These are phyloP conservation scores for Branchipolynoe longqiensis DNA, from an alignment of 2,888 invertebrate species.

Conservation along the genomic window DNA sequence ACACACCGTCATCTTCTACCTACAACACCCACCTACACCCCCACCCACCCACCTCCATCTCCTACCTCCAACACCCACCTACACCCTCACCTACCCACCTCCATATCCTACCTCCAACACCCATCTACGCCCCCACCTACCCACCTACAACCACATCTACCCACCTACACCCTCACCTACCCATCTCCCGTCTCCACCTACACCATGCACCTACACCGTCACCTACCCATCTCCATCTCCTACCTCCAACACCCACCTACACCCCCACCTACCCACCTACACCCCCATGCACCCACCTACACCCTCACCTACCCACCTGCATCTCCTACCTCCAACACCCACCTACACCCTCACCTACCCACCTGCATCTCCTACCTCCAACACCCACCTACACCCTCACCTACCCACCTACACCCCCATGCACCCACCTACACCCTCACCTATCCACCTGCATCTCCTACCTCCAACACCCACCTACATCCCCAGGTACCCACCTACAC, in stretches of 20 bases:
- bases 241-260: background rate
- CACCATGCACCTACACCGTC: background rate
- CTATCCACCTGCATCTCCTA: no score
- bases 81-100: background rate
- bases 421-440: no score
- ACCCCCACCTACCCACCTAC: background rate
- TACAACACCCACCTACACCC: no score
- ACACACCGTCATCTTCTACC: no score
- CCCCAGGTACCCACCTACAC: no score
- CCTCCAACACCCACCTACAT: no score
- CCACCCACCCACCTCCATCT: no score
- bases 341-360: background rate
- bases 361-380: background rate
- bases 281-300: constrained; percentile 7
- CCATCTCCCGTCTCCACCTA: no score
- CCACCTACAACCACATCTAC: background rate
- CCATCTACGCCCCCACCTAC: background rate
- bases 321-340: background rate
- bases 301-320: background rate
- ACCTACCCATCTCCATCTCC: background rate
- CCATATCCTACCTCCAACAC: background rate
- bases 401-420: no score
- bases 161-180: background rate
- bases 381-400: no score
- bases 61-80: no score